These are phyloP conservation scores for Gopherus evgoodei DNA, from an alignment of 2,113 vertebrate genomes.

Conservation along the genomic window DNA sequence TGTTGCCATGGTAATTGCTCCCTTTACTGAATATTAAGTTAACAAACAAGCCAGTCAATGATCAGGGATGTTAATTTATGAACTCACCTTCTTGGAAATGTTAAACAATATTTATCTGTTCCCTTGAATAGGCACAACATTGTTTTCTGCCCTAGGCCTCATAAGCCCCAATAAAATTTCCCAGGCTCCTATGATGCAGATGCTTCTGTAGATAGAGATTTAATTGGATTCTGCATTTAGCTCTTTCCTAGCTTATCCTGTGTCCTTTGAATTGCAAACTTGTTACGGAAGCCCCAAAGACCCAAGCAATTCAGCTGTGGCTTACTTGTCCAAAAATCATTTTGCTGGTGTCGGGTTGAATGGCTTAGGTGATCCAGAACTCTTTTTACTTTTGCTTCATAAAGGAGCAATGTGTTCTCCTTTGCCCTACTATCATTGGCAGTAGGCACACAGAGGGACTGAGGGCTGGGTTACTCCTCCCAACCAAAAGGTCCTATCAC, in stretches of 20 bases:
- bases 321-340: neutral
- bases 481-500: neutral
- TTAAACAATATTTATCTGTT: slow-evolving; percentile 51
- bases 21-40: slow-evolving; percentile 68
- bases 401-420: neutral
- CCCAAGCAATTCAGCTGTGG: neutral
- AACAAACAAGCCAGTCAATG: slow-evolving; percentile 48
- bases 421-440: neutral
- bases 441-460: neutral
- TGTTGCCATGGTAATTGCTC: slow-evolving; percentile 63
- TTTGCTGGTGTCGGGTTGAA: neutral
- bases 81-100: slow-evolving; percentile 38
- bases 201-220: slow-evolving; percentile 9
- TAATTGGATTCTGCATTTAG: neutral
- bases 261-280: slow-evolving; percentile 11
- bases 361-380: neutral
- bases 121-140: neutral
- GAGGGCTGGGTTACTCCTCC: neutral
- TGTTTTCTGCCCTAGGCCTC: neutral
- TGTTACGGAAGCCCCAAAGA: neutral
- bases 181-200: neutral
- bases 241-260: neutral
- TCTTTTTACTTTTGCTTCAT: slow-evolving; percentile 1
- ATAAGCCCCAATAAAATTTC: neutral
- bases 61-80: slow-evolving; percentile 43